Evolutionary conservation across 2,113 vertebrate species (phyloP).

Genomic region (Coregonus clupeaformis): DNA sequence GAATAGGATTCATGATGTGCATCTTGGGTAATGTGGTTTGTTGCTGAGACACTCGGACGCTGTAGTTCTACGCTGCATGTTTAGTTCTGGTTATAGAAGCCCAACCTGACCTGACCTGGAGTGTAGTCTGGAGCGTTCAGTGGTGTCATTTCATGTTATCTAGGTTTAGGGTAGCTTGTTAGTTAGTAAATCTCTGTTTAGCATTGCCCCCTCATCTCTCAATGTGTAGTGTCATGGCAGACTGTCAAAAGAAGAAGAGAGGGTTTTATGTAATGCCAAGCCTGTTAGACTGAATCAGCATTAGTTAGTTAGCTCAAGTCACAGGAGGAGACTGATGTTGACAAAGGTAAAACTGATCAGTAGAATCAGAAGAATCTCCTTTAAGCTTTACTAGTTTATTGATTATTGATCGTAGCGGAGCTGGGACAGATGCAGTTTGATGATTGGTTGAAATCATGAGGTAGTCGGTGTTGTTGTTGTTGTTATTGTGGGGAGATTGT

Average conservation of each 20-base stretch:
- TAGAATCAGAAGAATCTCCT: conserved; percentile 38
- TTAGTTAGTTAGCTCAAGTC: conserved; percentile 51
- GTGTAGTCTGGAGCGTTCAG: conserved; percentile 31
- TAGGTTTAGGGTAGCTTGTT: conserved; percentile 16
- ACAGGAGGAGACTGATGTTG: conserved; percentile 20
- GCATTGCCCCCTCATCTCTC: conserved; percentile 29
- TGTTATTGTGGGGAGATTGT: conserved; percentile 2
- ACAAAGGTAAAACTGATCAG: not conserved
- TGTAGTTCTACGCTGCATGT: conserved; percentile 56
- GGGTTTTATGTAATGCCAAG: conserved; percentile 48
- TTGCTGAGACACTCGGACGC: conserved; percentile 70
- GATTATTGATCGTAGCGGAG: conserved; percentile 5
- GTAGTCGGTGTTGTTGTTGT: not conserved
- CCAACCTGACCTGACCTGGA: conserved; percentile 12
- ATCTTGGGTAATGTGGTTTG: conserved; percentile 69
- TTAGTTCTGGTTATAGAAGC: conserved; percentile 41
- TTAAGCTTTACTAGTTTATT: conserved; percentile 42
- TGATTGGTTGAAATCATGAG: conserved; percentile 3
- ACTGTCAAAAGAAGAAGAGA: conserved; percentile 10
- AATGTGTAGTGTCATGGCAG: conserved; percentile 26
- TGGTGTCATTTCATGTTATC: conserved; percentile 33
- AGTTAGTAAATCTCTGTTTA: not conserved
- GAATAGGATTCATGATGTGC: conserved; percentile 69
- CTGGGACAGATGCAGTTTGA: conserved; percentile 32
- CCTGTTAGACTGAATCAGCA: conserved; percentile 42